Evolutionary conservation across 2,888 invertebrate genomes (phyloP).

Genomic region (Athalia cordata): DNA sequence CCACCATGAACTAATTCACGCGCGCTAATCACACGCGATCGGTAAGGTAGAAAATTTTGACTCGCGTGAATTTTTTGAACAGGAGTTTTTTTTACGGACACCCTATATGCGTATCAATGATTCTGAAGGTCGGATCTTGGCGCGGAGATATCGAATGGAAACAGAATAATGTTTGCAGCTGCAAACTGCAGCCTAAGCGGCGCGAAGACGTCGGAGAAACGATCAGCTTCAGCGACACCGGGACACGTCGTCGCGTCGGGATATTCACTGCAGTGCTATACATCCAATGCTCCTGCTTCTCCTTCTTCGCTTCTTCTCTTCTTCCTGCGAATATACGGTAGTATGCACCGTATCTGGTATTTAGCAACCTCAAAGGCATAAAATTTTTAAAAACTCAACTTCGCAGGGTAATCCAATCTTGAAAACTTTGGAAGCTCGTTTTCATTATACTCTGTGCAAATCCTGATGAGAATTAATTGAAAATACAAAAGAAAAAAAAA

Average conservation of each 20-base stretch:
- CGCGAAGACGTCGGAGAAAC: slow-evolving; percentile 23
- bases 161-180: slow-evolving; percentile 23
- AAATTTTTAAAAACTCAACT: no score
- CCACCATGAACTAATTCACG: background rate
- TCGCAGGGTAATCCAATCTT: no score
- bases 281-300: no score
- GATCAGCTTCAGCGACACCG: slow-evolving; percentile 34
- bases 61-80: background rate
- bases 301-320: background rate
- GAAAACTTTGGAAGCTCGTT: no score
- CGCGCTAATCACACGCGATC: no score
- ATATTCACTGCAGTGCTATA: background rate
- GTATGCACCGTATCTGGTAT: no score
- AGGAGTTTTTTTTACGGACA: slow-evolving; percentile 10
- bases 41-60: background rate
- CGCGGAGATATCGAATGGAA: slow-evolving; percentile 31
- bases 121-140: slow-evolving; percentile 35
- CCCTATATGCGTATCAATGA: slow-evolving; percentile 26
- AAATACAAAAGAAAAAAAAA: no score
- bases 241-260: slow-evolving; percentile 29
- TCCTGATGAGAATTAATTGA: no score
- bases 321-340: background rate
- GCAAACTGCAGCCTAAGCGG: slow-evolving; percentile 16
- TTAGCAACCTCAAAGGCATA: no score
- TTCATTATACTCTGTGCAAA: no score